Conservation (phyloP, 2,797 vertebrate genomes). For the Cyprinodon diabolis region DNA sequence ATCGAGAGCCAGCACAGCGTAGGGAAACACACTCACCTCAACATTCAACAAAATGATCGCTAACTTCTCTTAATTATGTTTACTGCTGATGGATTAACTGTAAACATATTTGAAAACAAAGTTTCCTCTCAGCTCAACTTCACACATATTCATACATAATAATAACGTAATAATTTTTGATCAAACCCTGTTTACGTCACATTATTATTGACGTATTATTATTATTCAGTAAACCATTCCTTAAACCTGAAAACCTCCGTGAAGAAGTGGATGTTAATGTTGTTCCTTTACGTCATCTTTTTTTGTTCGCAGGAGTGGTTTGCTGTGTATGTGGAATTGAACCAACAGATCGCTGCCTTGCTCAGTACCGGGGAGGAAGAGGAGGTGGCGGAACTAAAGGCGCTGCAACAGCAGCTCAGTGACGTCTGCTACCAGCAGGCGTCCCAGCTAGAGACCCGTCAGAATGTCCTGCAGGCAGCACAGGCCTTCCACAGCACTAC, state of each 20-base stretch:
- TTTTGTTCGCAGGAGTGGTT: slow-evolving; percentile 90
- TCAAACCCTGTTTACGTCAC: no score
- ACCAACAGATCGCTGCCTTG: slow-evolving; percentile 96
- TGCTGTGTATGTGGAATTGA: slow-evolving; percentile 98
- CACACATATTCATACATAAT: background rate
- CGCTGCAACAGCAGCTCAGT: slow-evolving; percentile 95
- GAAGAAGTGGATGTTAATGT: background rate
- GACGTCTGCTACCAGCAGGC: slow-evolving; percentile 97
- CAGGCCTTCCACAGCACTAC: slow-evolving; percentile 93
- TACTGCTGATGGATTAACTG: background rate
- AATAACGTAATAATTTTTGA: no score
- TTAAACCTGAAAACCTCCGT: background rate
- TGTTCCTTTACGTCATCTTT: background rate
- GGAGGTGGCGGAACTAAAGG: slow-evolving; percentile 92
- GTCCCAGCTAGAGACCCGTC: slow-evolving; percentile 94
- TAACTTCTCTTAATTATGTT: background rate
- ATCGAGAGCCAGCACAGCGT: slow-evolving; percentile 99
- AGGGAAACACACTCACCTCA: slow-evolving; percentile 53
- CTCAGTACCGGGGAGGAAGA: slow-evolving; percentile 94
- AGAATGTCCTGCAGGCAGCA: slow-evolving; percentile 94
- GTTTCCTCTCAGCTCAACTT: background rate
- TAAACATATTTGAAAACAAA: background rate
- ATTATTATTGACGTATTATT: background rate
- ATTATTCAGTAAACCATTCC: background rate
- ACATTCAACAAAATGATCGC: slow-evolving; percentile 11